Base-by-base conservation (phyloP, 2,888 invertebrate genomes). In the Polydrusus tereticollis region DNA sequence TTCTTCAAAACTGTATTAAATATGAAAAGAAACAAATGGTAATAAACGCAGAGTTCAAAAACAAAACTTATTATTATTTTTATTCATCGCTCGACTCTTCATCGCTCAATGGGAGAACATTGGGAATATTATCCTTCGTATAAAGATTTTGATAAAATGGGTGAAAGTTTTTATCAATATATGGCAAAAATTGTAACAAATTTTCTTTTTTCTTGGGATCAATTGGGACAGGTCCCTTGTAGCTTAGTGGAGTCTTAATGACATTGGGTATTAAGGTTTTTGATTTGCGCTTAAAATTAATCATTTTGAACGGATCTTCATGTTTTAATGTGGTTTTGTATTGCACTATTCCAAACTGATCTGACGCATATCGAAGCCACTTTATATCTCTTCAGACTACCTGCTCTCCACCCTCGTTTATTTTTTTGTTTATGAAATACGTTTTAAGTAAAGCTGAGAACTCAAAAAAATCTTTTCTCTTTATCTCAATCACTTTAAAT, bases 371-470 rank as follows among this genome's bases (percentile, higher is more conserved):
- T 16, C 50, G n/a, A 18, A 64, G 36, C 64, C 64, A 64, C 26
- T 64, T 50, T 16, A 64, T 64, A 5, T 23, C 18, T 33, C 50
- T 64, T 36, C 50, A 64, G 2, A 20, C 8, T 14, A 50, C 14
- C 16, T 63, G 47, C 29, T 64, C 50, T 12, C 64, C 57, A 57
- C 2, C n/a, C 14, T 65, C 55, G 12, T 57, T 33, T n/a, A 65
- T 20, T n/a, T n/a, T n/a, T n/a, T n/a, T n/a, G n/a, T n/a, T n/a
- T n/a, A n/a, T n/a, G n/a, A n/a, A n/a, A n/a, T n/a, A n/a, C n/a
- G n/a, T n/a, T n/a, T n/a, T n/a, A n/a, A n/a, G n/a, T n/a, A n/a
- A n/a, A n/a, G n/a, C n/a, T n/a, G n/a, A n/a, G n/a, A n/a, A n/a
- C n/a, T n/a, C n/a, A n/a, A n/a, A n/a, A n/a, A n/a, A n/a, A 20